Percentiles rank a stretch among this genome's conserved stretches.
Evolutionary conservation across 2,888 invertebrate genomes (phyloP).

Genomic region (Ormyrus pomaceus): DNA sequence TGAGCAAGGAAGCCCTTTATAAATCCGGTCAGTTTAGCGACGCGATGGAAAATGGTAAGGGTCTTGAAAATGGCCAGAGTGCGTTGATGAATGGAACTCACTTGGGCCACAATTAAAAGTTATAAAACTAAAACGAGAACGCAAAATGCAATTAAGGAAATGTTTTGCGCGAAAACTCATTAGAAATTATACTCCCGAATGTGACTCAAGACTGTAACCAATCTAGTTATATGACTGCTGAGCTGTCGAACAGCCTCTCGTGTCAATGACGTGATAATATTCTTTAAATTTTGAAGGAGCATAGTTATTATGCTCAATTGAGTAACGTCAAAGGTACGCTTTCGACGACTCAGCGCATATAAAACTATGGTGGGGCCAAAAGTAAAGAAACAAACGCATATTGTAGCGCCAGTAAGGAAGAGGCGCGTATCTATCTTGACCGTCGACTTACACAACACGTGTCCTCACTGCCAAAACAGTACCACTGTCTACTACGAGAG

Average conservation of each 20-base stretch:
- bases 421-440: conserved; percentile 59
- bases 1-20: conserved; percentile 64
- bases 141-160: neutral
- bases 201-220: conserved; percentile 73
- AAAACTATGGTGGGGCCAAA: conserved; percentile 73
- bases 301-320: neutral
- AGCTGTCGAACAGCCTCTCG: conserved; percentile 60
- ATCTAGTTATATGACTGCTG: conserved; percentile 66
- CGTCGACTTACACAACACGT: conserved; percentile 65
- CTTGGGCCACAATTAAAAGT: conserved; percentile 61
- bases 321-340: conserved; percentile 46
- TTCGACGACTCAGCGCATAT: conserved; percentile 63
- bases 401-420: conserved; percentile 48
- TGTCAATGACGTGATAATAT: neutral
- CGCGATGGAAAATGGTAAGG: conserved; percentile 67
- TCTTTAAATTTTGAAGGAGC: neutral
- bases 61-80: conserved; percentile 69
- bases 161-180: conserved; percentile 16
- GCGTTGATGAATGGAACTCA: conserved; percentile 62
- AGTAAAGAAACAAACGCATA: conserved; percentile 53
- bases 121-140: conserved; percentile 57
- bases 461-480: conserved; percentile 73
- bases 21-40: conserved; percentile 70
- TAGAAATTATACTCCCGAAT: conserved; percentile 63
- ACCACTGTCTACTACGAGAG: conserved; percentile 63